phyloP scores from a whole-genome alignment of 2,888 invertebrate species.

The Eustalomyia histrio region DNA sequence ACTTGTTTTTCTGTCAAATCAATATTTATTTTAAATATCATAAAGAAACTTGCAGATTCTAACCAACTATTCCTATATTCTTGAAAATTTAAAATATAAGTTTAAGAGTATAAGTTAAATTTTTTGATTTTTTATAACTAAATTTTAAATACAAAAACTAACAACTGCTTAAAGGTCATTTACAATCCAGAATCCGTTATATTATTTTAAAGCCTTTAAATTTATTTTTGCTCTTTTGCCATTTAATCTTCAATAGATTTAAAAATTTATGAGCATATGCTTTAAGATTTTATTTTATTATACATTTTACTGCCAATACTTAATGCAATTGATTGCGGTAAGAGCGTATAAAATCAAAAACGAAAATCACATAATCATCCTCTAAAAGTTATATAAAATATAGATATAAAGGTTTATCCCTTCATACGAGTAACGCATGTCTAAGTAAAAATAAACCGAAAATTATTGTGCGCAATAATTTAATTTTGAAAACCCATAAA shows the following conservation, averaged over 20 bases:
- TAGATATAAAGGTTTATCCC: not conserved
- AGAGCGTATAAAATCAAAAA: slow-evolving; percentile 14
- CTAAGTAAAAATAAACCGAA: slow-evolving; percentile 17
- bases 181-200: too few relatives aligned
- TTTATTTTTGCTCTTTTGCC: too few relatives aligned
- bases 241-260: slow-evolving; percentile 8
- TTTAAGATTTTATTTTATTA: slow-evolving; percentile 46
- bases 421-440: not conserved
- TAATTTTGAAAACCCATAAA: slow-evolving; percentile 49
- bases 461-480: slow-evolving; percentile 48
- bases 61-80: too few relatives aligned
- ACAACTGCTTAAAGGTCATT: too few relatives aligned
- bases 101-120: too few relatives aligned
- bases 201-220: too few relatives aligned
- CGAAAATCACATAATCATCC: slow-evolving; percentile 17
- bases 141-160: too few relatives aligned
- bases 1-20: too few relatives aligned
- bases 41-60: too few relatives aligned
- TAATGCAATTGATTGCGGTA: slow-evolving; percentile 52
- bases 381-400: not conserved
- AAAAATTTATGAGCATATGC: slow-evolving; percentile 36
- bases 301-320: slow-evolving; percentile 38
- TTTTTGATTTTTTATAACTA: too few relatives aligned
- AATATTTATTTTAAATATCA: too few relatives aligned
- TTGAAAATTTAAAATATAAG: too few relatives aligned